Conservation (phyloP, 2,113 vertebrate genomes). For the Fukomys damarensis region DNA sequence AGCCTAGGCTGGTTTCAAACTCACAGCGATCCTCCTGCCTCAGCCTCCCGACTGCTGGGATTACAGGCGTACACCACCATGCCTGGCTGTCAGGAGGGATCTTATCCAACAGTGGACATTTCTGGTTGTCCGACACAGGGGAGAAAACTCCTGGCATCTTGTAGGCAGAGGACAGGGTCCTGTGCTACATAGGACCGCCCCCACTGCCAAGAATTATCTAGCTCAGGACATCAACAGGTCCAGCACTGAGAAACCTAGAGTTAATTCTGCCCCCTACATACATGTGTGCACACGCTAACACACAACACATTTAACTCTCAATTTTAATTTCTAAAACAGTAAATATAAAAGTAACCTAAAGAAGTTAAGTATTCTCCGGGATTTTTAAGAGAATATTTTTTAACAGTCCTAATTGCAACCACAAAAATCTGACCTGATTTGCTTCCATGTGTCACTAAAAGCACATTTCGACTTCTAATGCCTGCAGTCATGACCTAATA, state of each 20-base stretch:
- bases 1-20: no score
- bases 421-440: background rate
- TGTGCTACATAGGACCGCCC: background rate
- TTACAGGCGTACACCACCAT: no score
- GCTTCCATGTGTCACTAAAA: background rate
- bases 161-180: background rate
- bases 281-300: background rate
- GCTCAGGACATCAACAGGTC: background rate
- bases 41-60: no score
- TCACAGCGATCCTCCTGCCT: no score
- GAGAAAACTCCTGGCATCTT: background rate
- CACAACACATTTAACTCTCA: background rate
- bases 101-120: background rate
- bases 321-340: conserved; percentile 41
- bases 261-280: background rate
- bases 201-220: background rate
- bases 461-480: background rate
- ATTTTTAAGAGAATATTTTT: background rate
- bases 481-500: background rate
- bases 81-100: background rate
- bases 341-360: background rate
- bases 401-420: background rate
- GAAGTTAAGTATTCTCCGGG: background rate
- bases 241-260: background rate
- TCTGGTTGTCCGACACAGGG: background rate